A percentile compares a stretch with the other conserved stretches of the same genome.
Conservation (phyloP, 92 coral and sea anemone species). For the Hydrozoanthus gracilis region DNA sequence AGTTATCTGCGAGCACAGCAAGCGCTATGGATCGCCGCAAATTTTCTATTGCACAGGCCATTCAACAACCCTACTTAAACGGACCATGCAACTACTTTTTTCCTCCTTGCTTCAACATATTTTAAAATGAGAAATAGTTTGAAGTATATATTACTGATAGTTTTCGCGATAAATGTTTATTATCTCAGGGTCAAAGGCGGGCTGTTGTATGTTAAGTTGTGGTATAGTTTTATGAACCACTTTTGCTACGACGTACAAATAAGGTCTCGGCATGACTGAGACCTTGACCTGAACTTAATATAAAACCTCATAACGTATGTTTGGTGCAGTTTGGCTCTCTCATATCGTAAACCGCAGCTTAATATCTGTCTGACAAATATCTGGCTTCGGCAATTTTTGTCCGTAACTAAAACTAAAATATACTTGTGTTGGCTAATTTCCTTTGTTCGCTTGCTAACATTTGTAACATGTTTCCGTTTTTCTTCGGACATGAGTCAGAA, state of each 20-base stretch:
- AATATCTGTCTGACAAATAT: neutral
- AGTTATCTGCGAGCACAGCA: no score
- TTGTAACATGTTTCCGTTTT: slow-evolving; percentile 13
- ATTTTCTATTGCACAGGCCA: no score
- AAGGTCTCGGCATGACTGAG: no score
- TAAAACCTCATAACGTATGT: neutral
- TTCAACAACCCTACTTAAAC: no score
- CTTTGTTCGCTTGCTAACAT: neutral
- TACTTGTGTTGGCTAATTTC: neutral
- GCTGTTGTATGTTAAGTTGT: neutral
- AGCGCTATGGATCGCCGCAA: no score
- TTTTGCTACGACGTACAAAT: neutral
- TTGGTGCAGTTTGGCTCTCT: neutral
- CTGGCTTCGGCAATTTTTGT: neutral
- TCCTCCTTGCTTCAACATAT: no score
- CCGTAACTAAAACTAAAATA: neutral
- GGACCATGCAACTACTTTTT: no score
- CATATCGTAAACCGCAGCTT: slow-evolving; percentile 28
- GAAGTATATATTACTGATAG: no score
- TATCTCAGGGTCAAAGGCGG: no score
- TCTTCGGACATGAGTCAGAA: slow-evolving; percentile 10
- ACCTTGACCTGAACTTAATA: no score
- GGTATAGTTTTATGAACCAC: neutral
- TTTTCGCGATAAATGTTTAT: no score
- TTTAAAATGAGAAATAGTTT: no score